These are phyloP conservation scores for Montifringilla adamsi DNA, from an alignment of 2,113 vertebrate genomes.

Conservation along the genomic window DNA sequence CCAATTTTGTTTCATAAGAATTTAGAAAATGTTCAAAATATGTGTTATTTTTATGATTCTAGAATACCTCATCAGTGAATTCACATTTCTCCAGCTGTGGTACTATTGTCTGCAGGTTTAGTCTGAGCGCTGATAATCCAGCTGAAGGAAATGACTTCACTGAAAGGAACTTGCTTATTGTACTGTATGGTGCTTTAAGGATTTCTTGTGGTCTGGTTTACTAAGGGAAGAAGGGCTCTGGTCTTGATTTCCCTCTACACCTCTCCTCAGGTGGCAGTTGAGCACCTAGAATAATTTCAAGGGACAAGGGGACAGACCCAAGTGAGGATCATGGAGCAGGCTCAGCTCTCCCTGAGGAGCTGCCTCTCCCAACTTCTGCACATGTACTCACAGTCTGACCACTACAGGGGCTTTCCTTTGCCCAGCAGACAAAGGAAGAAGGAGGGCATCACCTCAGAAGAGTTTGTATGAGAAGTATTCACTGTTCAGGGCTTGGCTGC, in stretches of 20 bases:
- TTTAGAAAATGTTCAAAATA: not conserved
- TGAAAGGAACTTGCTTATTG: not conserved
- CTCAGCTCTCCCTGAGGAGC: not conserved
- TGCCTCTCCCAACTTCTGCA: not conserved
- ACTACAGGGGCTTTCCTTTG: not conserved
- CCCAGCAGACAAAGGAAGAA: fast-evolving
- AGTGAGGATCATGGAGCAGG: not conserved
- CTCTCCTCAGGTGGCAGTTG: not conserved
- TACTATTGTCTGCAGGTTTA: not conserved
- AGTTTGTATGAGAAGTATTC: not conserved
- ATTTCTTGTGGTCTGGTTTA: not conserved
- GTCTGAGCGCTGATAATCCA: not conserved
- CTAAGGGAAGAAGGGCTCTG: not conserved
- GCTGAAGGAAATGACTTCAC: not conserved
- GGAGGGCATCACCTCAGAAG: not conserved
- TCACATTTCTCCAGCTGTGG: not conserved
- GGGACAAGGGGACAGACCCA: not conserved
- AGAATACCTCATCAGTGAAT: not conserved
- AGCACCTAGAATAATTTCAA: not conserved
- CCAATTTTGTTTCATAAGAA: not conserved
- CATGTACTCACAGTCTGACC: fast-evolving
- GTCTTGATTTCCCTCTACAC: not conserved
- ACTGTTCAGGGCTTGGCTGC: not conserved
- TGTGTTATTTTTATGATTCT: not conserved
- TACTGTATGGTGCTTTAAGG: not conserved